phyloP scores from a whole-genome alignment of 2,797 vertebrate genomes.

The Acomys russatus region DNA sequence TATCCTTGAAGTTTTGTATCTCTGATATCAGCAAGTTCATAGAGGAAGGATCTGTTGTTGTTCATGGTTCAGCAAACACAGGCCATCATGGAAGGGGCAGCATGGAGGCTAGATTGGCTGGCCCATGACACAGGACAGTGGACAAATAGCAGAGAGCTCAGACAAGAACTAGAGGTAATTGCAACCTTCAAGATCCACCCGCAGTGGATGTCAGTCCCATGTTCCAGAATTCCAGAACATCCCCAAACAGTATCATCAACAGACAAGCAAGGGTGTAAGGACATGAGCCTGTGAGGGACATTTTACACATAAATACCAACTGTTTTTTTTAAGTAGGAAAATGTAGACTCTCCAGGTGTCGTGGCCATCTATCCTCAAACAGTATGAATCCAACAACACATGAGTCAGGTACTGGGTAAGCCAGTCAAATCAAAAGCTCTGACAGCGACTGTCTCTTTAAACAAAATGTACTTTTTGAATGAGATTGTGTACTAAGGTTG shows the following conservation, averaged over 20 bases:
- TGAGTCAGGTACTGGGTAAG: slow-evolving; percentile 58
- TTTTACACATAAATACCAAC: neutral
- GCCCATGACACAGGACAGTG: neutral
- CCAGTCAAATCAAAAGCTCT: slow-evolving; percentile 36
- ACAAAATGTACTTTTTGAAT: neutral
- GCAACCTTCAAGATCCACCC: neutral
- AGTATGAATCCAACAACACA: slow-evolving; percentile 46
- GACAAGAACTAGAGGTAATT: neutral
- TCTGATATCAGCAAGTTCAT: neutral
- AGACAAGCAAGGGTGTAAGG: neutral
- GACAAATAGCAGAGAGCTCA: neutral
- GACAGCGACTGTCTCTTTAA: neutral
- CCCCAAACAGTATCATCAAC: neutral
- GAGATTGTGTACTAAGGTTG: neutral
- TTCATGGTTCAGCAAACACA: neutral
- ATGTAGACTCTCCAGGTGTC: neutral
- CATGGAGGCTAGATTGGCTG: too few species aligned
- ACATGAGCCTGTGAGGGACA: neutral
- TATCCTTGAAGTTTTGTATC: neutral
- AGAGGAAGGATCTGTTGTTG: neutral
- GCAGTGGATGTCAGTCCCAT: neutral
- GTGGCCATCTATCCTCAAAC: slow-evolving; percentile 56
- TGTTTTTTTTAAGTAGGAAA: slow-evolving; percentile 51
- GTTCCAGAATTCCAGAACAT: neutral
- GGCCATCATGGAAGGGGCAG: neutral